Evolutionary conservation across 64 coral and sea anemone species (phyloP), one percentile per base, ranked within the genome.

Genomic region (Pocillopora verrucosa): DNA sequence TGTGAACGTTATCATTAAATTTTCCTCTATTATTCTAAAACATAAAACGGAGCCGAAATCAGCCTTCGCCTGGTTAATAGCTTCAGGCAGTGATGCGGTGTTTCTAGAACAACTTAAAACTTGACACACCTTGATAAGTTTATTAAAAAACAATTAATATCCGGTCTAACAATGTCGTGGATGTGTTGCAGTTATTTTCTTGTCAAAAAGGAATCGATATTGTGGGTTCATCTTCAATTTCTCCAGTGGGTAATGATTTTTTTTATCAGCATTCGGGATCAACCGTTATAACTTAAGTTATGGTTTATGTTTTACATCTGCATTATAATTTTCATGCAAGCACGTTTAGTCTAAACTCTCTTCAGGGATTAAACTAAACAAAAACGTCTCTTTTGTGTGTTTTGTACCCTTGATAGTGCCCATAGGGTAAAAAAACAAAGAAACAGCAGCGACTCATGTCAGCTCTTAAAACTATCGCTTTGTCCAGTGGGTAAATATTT

Each of bases 401-500:
- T 79, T n/a, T 70, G n/a, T 30, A 0, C 56, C 56, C 41, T 12
- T 13, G 20, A 26, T 58, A 79, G 77, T 22, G 25, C n/a, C 57
- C 77, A 22, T 25, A 79, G 77, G 4, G 75, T 22, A 26, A 15
- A 79, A 35, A 13, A 59, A 79, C 77, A 79, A 79, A 60, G 77
- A 60, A 59, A 30, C 77, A 79, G 56, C 77, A 26, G 4, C 56
- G 16, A 25, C 56, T 79, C 77, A 51, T n/a, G 67, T 70, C 67
- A 70, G 22, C 67, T 70, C 67, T 70, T n/a, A 70, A 59, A 20
- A 59, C 56, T 51, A 60, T 45, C 22, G 76, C 77, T 79, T 79
- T 79, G 77, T 79, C 22, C 77, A 51, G 77, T 22, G 24, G 25
- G 56, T 79, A 83, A 83, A 83, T 83, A 83, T 83, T 83, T 65